Base-by-base conservation (phyloP, 2,888 invertebrate species). In the Schizotus pectinicornis region DNA sequence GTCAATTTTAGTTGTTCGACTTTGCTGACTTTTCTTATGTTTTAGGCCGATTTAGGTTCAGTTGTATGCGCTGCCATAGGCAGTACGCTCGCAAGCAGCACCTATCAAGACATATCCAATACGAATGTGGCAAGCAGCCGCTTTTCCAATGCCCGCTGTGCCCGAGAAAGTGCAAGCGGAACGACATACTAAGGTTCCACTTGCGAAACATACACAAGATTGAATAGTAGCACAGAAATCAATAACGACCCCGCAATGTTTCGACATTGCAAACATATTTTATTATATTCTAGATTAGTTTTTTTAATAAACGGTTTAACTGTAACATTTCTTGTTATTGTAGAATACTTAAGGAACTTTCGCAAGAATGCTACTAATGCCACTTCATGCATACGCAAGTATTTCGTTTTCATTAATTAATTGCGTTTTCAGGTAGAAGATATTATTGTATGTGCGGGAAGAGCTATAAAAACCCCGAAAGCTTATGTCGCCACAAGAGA, bases 121-220 rank as follows among this genome's bases (percentile, higher is more conserved):
- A 71, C 52, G 73, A 72, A 56, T 73, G 73, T 51, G 72, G 72
- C 6, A 69, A 70, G 52, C 64, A 67, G 36, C 68, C 71, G 33
- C 52, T 70, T 9, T 73, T 72, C 51, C 73, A 74, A 54, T 75
- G 75, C 48, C 73, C 69, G 11, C 48, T 73, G 22, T 75, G 75
- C 64, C 73, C 73, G 3, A 69, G 73, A 39, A 73, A 69, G 62
- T 73, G 73, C 52, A 75, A 73, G 59, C 56, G 70, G 42, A 71
- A 69, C 13, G 74, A 75, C 49, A 68, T 73, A 5, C 48, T 74
- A 32, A 66, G 69, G 34, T 66, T 63, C 35, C 75, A 75, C 56
- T 51, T 75, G n/a, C 72, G 65, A 56, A 72, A 71, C 42, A 74
- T 74, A 7, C 75, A 75, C 46, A 67, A 69, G 58, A 70, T 72